Conservation (phyloP, 2,888 invertebrate genomes). For the Branchinecta sandiegonensis region DNA sequence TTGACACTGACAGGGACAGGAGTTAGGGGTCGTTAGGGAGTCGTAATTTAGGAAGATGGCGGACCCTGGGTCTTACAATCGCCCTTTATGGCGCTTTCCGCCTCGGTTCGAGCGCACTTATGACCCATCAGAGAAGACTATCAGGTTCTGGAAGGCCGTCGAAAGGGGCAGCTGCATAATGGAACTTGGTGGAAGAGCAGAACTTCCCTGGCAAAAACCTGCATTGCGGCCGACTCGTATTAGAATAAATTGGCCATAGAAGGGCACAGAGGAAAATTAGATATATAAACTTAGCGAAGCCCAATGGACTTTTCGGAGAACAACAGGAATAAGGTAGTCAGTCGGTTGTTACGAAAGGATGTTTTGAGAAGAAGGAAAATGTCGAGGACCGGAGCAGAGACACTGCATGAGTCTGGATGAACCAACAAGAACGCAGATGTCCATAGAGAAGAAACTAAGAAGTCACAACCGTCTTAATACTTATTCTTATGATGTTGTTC, state of each 20-base stretch:
- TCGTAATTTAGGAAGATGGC: slow-evolving; percentile 15
- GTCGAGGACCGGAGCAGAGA: too few species aligned
- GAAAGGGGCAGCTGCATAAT: slow-evolving; percentile 4
- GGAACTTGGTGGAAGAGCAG: not conserved
- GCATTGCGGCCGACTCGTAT: slow-evolving; percentile 11
- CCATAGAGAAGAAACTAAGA: too few species aligned
- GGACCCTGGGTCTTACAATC: slow-evolving; percentile 14
- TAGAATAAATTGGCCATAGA: slow-evolving; percentile 2
- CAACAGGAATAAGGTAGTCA: too few species aligned
- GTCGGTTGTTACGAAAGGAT: too few species aligned
- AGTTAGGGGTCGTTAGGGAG: slow-evolving; percentile 12
- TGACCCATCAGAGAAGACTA: slow-evolving; percentile 15
- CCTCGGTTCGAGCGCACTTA: slow-evolving; percentile 14
- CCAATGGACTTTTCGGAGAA: too few species aligned
- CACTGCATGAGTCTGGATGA: too few species aligned
- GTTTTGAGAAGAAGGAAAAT: too few species aligned
- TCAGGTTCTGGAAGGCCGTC: slow-evolving; percentile 8
- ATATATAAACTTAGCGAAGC: too few species aligned
- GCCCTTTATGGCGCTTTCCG: slow-evolving; percentile 14
- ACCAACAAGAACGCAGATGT: too few species aligned
- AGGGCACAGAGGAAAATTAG: not conserved
- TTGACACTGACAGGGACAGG: slow-evolving; percentile 1
- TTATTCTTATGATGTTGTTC: too few species aligned
- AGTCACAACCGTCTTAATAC: too few species aligned
- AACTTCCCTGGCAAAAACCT: slow-evolving; percentile 5